Conservation (phyloP, 2,888 invertebrate genomes). For the Cantharis nigra region DNA sequence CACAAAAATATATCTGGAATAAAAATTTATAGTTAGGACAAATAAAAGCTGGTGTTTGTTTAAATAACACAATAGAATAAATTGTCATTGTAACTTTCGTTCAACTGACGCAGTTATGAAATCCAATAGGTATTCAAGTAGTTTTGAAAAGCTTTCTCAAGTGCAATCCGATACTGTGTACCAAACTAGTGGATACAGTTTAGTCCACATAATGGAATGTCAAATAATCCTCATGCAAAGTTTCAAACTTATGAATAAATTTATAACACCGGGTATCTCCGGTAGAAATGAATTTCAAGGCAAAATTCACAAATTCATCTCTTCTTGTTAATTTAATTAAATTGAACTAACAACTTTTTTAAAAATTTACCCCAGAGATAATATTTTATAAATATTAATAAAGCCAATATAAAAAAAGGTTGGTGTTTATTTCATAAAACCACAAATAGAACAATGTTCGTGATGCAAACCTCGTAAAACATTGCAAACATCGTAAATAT, state of each 20-base stretch:
- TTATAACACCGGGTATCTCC: neutral
- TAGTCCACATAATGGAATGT: constrained; percentile 4
- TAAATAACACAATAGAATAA: neutral
- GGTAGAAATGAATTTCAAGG: neutral
- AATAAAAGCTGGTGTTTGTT: neutral
- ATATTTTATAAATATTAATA: no score
- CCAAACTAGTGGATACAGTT: constrained; percentile 5
- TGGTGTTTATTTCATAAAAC: no score
- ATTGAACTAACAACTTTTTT: neutral
- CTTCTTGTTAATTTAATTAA: neutral
- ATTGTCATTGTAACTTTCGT: neutral
- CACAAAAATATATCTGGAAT: neutral
- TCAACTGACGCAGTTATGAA: neutral
- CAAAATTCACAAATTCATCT: neutral
- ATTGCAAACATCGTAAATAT: no score
- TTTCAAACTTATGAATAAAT: constrained; percentile 7
- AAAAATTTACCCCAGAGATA: neutral
- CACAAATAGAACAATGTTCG: no score
- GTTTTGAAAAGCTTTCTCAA: constrained; percentile 10
- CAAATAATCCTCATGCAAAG: neutral
- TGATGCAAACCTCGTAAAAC: no score
- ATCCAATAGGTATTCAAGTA: constrained; percentile 9
- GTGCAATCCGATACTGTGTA: constrained; percentile 7
- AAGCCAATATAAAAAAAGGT: no score
- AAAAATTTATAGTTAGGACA: neutral